A percentile compares a stretch with the other conserved stretches of the same genome.
These are phyloP conservation scores for Otocyon megalotis DNA, from an alignment of 2,113 vertebrate genomes.

Conservation along the genomic window DNA sequence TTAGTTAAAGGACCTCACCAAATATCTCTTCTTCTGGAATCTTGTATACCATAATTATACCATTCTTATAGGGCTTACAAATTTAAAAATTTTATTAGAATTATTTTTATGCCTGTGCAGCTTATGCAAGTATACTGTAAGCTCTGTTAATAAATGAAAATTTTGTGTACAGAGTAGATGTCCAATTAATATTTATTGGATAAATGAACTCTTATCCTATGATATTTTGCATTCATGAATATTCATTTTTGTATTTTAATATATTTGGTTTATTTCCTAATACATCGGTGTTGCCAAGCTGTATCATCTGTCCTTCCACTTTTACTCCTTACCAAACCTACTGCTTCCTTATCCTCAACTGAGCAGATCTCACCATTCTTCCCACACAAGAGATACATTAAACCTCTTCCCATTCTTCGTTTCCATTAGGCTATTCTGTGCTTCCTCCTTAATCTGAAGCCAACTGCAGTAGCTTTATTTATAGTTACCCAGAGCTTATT, in stretches of 20 bases:
- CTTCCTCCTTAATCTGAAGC: not conserved
- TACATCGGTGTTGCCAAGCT: not conserved
- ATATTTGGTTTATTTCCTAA: not conserved
- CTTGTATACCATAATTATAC: not conserved
- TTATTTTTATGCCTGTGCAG: not conserved
- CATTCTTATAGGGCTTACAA: not conserved
- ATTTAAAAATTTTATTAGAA: not conserved
- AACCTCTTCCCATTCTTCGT: not conserved
- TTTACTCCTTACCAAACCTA: not conserved
- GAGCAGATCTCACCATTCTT: not conserved
- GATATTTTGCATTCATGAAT: not conserved
- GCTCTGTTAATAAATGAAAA: not conserved
- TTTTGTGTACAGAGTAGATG: not conserved
- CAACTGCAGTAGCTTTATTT: not conserved
- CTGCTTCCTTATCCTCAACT: not conserved
- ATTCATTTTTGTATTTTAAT: not conserved
- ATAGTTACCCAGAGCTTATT: not conserved
- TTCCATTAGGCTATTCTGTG: not conserved
- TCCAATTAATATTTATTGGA: not conserved
- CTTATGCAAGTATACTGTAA: not conserved
- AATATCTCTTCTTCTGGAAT: slow-evolving; percentile 12
- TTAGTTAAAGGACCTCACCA: not conserved
- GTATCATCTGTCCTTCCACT: not conserved
- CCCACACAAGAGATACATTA: not conserved
- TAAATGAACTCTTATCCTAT: not conserved